A percentile compares a stretch with the other conserved stretches of the same genome.
These are phyloP conservation scores for Ischnura elegans DNA, from an alignment of 2,888 invertebrate species.

Conservation along the genomic window DNA sequence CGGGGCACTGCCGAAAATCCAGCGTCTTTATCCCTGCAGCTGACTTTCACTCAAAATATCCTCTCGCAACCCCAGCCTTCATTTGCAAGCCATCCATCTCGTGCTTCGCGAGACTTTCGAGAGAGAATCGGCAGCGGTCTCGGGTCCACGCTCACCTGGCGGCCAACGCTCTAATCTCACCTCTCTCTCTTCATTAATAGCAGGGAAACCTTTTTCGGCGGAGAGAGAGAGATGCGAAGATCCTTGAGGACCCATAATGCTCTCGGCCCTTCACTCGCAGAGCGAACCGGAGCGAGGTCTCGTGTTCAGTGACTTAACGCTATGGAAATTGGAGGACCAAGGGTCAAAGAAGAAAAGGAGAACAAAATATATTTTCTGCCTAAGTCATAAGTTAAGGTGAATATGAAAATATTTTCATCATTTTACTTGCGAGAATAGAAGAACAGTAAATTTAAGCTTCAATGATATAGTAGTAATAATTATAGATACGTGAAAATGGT, in stretches of 20 bases:
- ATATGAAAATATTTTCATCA: not conserved
- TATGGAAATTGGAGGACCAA: not conserved
- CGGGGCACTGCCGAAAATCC: too few species aligned
- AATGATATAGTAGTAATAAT: too few species aligned
- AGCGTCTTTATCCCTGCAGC: too few species aligned
- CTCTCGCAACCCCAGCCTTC: not conserved
- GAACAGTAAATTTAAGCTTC: too few species aligned
- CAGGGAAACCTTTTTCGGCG: not conserved
- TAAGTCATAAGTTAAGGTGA: not conserved
- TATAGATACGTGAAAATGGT: too few species aligned
- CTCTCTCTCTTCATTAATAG: not conserved
- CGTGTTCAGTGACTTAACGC: slow-evolving; percentile 6
- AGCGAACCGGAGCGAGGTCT: not conserved
- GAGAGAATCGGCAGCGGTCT: not conserved
- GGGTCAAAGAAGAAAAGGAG: not conserved
- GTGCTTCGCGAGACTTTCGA: not conserved
- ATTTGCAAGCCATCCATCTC: not conserved
- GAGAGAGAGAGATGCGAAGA: too few species aligned
- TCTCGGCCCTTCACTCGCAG: not conserved
- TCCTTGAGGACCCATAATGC: not conserved
- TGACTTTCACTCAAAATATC: too few species aligned
- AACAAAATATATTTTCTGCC: not conserved
- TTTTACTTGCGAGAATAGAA: not conserved
- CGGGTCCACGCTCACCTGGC: not conserved
- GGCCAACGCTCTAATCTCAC: not conserved